Evolutionary conservation across 2,113 vertebrate species (phyloP), one percentile per base, ranked within the genome.

Genomic region (Rhagologus leucostigma): DNA sequence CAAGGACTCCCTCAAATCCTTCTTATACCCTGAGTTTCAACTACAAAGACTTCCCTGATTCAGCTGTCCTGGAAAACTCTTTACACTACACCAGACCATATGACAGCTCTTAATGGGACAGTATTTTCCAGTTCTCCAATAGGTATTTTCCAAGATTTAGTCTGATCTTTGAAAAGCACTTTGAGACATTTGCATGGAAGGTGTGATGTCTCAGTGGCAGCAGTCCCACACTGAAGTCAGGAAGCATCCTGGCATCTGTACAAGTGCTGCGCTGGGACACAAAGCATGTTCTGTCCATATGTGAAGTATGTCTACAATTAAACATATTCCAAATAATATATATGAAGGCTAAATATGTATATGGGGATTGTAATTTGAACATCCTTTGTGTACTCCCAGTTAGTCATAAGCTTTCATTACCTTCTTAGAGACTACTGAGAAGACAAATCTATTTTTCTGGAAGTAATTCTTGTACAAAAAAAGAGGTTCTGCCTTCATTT

Each of bases 191-290:
- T 86, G 20, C 44, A 27, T 23, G 39, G 47, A 63, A 11, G 13
- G 6, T 83, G 15, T 42, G 55, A 8, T 32, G 42, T 53, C 29
- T 78, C 47, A 16, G 56, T 37, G 56, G 37, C 69, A 42, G 33
- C 14, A 59, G 57, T 20, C 23, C 32, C 23, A 67, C 39, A 8
- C 10, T 9, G 35, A 89, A 75, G 39, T 27, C 39, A 24, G 44
- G 53, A 60, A 42, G 27, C 23, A 42, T 64, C 67, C 33, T 55
- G 63, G n/a, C 17, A 32, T 30, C 50, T 47, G 19, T 35, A 26
- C 17, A 9, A 44, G 73, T 22, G 19, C 50, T 78, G 52, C 0
- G 0, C 52, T 49, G 44, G 30, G 42, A 67, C 50, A 68, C 3
- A 4, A 14, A 44, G 67, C 33, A 21, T 35, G 11, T 16, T 63